Conservation (phyloP, 2,113 vertebrate genomes). For the Dasypus novemcinctus region DNA sequence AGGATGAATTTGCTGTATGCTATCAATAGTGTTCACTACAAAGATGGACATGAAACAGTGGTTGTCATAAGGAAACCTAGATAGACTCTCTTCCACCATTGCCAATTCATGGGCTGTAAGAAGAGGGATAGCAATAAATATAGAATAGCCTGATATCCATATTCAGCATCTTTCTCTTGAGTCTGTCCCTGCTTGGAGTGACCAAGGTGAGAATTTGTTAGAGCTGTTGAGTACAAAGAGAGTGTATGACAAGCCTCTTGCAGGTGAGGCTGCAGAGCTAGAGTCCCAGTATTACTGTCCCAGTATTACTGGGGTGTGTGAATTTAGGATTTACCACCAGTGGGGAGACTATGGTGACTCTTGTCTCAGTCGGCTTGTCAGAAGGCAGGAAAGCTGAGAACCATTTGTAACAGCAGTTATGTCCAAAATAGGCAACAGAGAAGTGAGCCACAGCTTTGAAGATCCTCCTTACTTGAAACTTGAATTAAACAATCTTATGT, state of each 20-base stretch:
- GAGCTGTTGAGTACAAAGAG: not conserved
- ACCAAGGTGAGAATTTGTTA: not conserved
- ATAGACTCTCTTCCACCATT: not conserved
- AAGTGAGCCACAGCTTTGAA: not conserved
- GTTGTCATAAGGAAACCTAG: not conserved
- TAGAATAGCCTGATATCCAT: not conserved
- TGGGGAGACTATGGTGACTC: not conserved
- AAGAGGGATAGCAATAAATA: not conserved
- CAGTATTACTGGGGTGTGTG: not conserved
- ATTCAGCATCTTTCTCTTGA: not conserved
- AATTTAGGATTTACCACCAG: not conserved
- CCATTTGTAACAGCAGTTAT: not conserved
- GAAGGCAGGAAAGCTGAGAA: not conserved
- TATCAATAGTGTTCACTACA: no score
- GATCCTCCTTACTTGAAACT: not conserved
- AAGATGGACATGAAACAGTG: no score
- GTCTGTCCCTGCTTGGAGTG: not conserved
- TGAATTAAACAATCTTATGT: not conserved
- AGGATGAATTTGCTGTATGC: no score
- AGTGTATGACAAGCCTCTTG: not conserved
- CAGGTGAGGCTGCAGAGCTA: not conserved
- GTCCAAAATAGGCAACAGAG: not conserved
- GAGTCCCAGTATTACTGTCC: no score
- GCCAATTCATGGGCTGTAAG: not conserved
- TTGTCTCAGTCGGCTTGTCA: not conserved